phyloP scores from a whole-genome alignment of 2,113 vertebrate genomes.

The Todiramphus chloris region DNA sequence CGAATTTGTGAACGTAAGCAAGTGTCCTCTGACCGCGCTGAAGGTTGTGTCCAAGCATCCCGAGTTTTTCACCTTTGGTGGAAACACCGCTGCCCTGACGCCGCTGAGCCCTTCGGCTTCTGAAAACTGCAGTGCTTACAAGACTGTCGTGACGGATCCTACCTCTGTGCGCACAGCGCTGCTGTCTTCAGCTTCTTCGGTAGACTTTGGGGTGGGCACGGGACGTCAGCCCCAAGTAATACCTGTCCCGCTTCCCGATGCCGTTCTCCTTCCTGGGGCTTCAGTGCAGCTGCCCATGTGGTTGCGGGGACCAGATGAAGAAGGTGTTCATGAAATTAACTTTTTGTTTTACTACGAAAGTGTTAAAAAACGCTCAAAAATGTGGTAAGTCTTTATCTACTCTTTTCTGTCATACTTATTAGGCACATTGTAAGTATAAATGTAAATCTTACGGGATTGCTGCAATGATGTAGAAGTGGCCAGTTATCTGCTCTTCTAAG shows the following conservation, averaged over 20 bases:
- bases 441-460: no score
- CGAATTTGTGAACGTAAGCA: conserved; percentile 95
- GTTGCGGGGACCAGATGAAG: conserved; percentile 93
- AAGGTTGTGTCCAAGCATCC: conserved; percentile 92
- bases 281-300: conserved; percentile 93
- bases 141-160: conserved; percentile 82
- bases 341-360: conserved; percentile 98
- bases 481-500: no score
- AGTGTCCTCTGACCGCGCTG: conserved; percentile 85
- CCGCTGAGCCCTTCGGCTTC: conserved; percentile 87
- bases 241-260: conserved; percentile 84
- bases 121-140: conserved; percentile 94
- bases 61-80: conserved; percentile 95
- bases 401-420: background rate
- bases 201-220: conserved; percentile 78
- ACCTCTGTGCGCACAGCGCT: conserved; percentile 72
- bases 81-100: conserved; percentile 79
- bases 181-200: conserved; percentile 79
- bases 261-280: conserved; percentile 85
- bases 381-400: conserved; percentile 78
- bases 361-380: conserved; percentile 84
- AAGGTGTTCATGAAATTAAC: conserved; percentile 98
- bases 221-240: conserved; percentile 79
- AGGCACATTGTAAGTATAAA: background rate
- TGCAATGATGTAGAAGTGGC: no score